Evolutionary conservation across 2,113 vertebrate species (phyloP).

Genomic region (Probosciger aterrimus): DNA sequence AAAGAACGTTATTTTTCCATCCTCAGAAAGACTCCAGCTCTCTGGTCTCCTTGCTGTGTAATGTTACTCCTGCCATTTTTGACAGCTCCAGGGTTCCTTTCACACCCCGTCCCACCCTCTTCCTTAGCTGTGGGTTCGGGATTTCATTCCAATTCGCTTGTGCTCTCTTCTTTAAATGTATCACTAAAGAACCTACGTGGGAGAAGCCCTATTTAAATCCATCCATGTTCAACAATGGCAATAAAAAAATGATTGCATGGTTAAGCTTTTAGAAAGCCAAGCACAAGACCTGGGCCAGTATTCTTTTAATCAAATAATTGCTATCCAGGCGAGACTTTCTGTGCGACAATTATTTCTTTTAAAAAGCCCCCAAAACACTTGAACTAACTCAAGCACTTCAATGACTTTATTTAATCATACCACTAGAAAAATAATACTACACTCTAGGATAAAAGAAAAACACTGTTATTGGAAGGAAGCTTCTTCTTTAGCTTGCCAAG

Average conservation of each 20-base stretch:
- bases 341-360: conserved; percentile 47
- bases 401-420: conserved; percentile 36
- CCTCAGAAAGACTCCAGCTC: neutral
- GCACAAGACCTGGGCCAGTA: conserved; percentile 43
- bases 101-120: neutral
- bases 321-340: conserved; percentile 19
- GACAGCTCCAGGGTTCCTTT: conserved; percentile 17
- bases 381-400: conserved; percentile 40
- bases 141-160: conserved; percentile 3
- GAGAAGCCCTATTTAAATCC: conserved; percentile 45
- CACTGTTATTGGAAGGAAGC: conserved; percentile 52
- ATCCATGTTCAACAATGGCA: conserved; percentile 21
- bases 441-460: conserved; percentile 20
- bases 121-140: neutral
- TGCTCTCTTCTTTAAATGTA: neutral
- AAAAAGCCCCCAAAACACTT: neutral
- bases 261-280: conserved; percentile 38
- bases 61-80: neutral
- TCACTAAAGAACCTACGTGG: conserved; percentile 15
- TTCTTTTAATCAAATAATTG: conserved; percentile 66
- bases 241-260: conserved; percentile 59
- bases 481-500: conserved; percentile 54
- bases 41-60: neutral
- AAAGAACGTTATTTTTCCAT: neutral
- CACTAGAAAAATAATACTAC: conserved; percentile 58